Conservation (phyloP, 2,888 invertebrate species). For the Colletes collaris region DNA sequence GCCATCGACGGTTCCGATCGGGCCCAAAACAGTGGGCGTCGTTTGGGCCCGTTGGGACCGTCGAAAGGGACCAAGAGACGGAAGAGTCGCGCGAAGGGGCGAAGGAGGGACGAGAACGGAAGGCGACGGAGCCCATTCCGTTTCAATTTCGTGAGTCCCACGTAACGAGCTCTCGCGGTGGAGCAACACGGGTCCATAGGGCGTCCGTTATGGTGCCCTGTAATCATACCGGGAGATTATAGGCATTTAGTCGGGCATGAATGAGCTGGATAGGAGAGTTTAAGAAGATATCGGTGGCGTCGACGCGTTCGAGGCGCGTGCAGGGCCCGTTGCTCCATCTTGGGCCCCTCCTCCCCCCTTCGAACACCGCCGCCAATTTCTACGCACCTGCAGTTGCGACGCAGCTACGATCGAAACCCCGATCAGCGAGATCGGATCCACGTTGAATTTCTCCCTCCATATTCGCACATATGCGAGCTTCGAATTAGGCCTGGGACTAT, state of each 20-base stretch:
- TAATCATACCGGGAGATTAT: constrained; percentile 82
- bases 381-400: constrained; percentile 70
- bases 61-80: constrained; percentile 27
- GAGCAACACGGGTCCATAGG: constrained; percentile 56
- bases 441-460: constrained; percentile 74
- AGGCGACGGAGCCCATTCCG: constrained; percentile 63
- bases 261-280: constrained; percentile 80
- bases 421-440: too few species aligned
- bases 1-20: too few species aligned
- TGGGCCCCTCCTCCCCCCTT: constrained; percentile 14
- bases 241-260: constrained; percentile 81
- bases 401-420: constrained; percentile 65
- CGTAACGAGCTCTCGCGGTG: constrained; percentile 71
- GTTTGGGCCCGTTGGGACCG: constrained; percentile 17
- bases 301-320: constrained; percentile 77
- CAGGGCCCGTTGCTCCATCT: constrained; percentile 60
- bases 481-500: too few species aligned
- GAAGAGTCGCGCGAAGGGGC: too few species aligned
- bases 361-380: constrained; percentile 49
- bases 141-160: constrained; percentile 75
- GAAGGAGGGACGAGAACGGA: constrained; percentile 26
- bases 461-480: constrained; percentile 50
- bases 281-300: constrained; percentile 79
- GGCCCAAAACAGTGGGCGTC: too few species aligned
- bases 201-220: constrained; percentile 79